These are phyloP conservation scores for Torymus auratus DNA, from an alignment of 2,888 invertebrate species.

Conservation along the genomic window DNA sequence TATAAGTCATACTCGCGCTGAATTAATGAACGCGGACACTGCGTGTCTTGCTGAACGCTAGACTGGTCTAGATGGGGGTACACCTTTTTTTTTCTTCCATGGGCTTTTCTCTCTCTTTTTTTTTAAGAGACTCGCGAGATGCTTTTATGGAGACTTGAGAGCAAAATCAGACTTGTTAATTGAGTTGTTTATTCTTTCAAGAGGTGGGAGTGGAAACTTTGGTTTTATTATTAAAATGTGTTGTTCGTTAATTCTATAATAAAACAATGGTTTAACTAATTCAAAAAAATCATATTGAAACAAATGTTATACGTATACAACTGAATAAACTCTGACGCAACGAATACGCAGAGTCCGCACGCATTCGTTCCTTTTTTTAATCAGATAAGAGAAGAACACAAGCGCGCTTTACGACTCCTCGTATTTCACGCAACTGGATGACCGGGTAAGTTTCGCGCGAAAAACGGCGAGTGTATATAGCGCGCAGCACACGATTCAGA, in stretches of 20 bases:
- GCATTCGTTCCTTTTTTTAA: too few species aligned
- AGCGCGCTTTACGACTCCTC: background rate
- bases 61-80: background rate
- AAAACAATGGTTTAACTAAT: too few species aligned
- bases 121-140: too few species aligned
- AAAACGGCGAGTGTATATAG: background rate
- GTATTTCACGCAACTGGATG: background rate
- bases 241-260: too few species aligned
- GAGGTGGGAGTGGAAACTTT: too few species aligned
- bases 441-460: background rate
- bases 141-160: slow-evolving; percentile 4
- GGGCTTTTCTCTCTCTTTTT: too few species aligned
- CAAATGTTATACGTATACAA: too few species aligned
- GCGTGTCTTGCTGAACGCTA: background rate
- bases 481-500: slow-evolving; percentile 46
- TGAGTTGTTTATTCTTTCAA: background rate
- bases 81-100: slow-evolving; percentile 14
- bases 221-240: too few species aligned
- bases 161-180: slow-evolving; percentile 39
- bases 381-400: background rate
- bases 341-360: too few species aligned
- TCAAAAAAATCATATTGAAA: too few species aligned
- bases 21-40: slow-evolving; percentile 14
- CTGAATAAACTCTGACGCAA: too few species aligned
- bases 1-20: background rate